Evolutionary conservation across 2,888 invertebrate species (phyloP), one percentile per base, ranked within the genome.

Genomic region (Apocheima hispidaria): DNA sequence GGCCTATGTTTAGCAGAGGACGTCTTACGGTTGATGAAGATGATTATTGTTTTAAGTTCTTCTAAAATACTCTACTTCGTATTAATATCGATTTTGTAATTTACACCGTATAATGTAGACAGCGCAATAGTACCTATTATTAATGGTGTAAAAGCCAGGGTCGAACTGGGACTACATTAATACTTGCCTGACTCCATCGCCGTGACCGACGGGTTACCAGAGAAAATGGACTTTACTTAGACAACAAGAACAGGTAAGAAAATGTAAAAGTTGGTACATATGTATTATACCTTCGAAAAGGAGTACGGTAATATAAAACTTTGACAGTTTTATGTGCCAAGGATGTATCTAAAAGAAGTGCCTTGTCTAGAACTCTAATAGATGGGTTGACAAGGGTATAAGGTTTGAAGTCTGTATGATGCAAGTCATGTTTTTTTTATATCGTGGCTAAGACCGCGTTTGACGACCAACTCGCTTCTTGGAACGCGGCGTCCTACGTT

Each of bases 61-160:
- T 33, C 33, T 26, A 26, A 6, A n/a, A 26, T 33, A 4, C n/a
- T 33, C 33, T 33, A 33, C 33, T 33, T 33, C n/a, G 5, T 18
- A 30, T 53, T 56, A 18, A 62, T 86, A 88, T 87, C 82, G 87
- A 88, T 88, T 88, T 88, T 86, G 83, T 82, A 84, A 86, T 88
- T 87, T 84, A 75, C 75, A 73, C 73, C 71, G 78, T 81, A 80
- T 81, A 78, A 84, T 84, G 80, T 81, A 79, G 83, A 87, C 82
- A 81, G 78, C 81, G 80, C 78, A 80, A 83, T 83, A 83, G 73
- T 46, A 46, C 30, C 20, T 80, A 86, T 88, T 88, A 89, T 88
- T 86, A 89, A 89, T 86, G 83, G 78, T 70, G 66, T 55, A 66
- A 82, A 78, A 81, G 82, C 79, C 82, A 75, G 80, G 84, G 83